Percentiles rank a stretch among this genome's conserved stretches.
Evolutionary conservation across 2,888 invertebrate genomes (phyloP).

Genomic region (Lottia gigantea): DNA sequence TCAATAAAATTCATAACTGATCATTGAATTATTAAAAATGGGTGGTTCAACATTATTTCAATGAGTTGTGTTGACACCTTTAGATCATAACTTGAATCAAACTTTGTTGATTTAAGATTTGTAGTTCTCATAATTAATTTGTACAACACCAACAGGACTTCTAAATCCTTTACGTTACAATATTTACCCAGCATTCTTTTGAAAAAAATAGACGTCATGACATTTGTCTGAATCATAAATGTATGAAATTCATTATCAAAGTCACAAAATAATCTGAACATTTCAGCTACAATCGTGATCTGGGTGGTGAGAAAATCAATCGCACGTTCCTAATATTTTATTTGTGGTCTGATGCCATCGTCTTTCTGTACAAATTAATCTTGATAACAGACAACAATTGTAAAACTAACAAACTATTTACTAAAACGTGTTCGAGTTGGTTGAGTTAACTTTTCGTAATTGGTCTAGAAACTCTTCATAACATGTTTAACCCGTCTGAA

Average conservation of each 20-base stretch:
- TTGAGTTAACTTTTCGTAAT: not conserved
- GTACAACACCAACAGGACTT: no score
- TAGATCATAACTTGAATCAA: no score
- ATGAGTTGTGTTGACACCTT: no score
- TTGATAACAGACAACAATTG: not conserved
- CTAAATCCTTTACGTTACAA: no score
- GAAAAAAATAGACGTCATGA: no score
- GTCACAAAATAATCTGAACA: not conserved
- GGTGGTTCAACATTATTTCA: no score
- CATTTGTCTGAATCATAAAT: not conserved
- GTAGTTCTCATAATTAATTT: no score
- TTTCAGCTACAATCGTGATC: not conserved
- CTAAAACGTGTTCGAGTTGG: not conserved
- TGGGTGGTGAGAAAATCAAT: not conserved
- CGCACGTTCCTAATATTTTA: not conserved
- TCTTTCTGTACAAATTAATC: conserved; percentile 3
- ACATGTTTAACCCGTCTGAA: not conserved
- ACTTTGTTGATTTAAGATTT: no score
- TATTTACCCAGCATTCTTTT: no score
- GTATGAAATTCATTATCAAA: no score
- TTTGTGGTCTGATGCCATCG: not conserved
- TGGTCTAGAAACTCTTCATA: not conserved
- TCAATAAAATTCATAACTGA: no score
- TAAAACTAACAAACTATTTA: conserved; percentile 3
- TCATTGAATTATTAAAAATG: no score